Evolutionary conservation across 2,797 vertebrate species (phyloP).

Genomic region (Halcyon smyrnensis): DNA sequence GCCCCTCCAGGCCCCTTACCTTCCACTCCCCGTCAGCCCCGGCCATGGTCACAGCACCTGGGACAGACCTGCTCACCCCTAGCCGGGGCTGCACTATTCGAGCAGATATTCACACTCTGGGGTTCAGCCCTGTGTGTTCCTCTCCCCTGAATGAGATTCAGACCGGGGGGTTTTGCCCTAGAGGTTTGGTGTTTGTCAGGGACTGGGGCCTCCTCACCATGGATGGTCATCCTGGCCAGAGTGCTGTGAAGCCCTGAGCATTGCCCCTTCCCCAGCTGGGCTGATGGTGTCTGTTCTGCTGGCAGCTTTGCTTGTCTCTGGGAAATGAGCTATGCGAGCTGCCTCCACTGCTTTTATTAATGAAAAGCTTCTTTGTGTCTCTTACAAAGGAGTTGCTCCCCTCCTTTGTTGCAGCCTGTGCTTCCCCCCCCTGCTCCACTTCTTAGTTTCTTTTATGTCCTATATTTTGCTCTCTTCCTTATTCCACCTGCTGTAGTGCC

Average conservation of each 20-base stretch:
- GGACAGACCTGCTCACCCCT: neutral
- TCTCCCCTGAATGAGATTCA: neutral
- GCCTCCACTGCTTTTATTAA: neutral
- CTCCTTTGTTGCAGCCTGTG: neutral
- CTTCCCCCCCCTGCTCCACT: neutral
- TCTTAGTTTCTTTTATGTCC: neutral
- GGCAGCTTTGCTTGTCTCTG: neutral
- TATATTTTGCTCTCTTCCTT: neutral
- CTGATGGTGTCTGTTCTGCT: neutral
- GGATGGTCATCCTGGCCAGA: neutral
- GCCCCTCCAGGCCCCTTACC: rapidly evolving
- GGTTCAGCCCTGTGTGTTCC: neutral
- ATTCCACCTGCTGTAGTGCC: neutral
- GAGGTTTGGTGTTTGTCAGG: neutral
- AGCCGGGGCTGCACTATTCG: neutral
- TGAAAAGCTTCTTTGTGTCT: constrained; percentile 59
- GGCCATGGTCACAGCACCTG: rapidly evolving
- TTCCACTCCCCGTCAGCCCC: neutral
- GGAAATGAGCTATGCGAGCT: neutral
- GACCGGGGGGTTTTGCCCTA: neutral
- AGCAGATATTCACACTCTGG: neutral
- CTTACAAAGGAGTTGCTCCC: neutral
- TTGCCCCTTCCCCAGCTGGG: neutral
- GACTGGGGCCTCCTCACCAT: rapidly evolving
- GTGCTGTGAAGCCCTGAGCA: neutral